Conservation (phyloP, 2,113 vertebrate genomes). For the Phocoena phocoena region DNA sequence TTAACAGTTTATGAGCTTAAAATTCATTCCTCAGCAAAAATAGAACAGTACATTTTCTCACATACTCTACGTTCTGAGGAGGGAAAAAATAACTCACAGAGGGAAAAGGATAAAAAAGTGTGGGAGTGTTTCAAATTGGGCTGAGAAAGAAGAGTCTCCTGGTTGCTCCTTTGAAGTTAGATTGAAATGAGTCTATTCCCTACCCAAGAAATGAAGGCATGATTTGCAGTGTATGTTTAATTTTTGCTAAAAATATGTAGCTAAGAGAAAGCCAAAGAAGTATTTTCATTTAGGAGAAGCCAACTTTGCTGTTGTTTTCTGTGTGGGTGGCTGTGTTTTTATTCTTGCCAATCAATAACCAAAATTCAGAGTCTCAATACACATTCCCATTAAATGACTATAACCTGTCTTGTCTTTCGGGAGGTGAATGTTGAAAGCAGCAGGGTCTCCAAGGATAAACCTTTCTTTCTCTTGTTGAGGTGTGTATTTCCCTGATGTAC, state of each 20-base stretch:
- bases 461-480: not conserved
- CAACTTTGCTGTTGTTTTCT: slow-evolving; percentile 66
- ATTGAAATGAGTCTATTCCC: slow-evolving; percentile 20
- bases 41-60: slow-evolving; percentile 64
- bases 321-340: slow-evolving; percentile 44
- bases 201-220: slow-evolving; percentile 7
- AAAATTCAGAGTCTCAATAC: slow-evolving; percentile 23
- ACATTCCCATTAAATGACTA: not conserved
- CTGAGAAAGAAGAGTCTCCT: slow-evolving; percentile 14
- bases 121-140: slow-evolving; percentile 52
- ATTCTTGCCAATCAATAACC: slow-evolving; percentile 58
- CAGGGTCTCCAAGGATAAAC: not conserved
- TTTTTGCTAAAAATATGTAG: slow-evolving; percentile 58
- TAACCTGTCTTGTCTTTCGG: not conserved
- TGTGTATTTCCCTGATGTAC: not conserved
- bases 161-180: slow-evolving; percentile 57
- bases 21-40: slow-evolving; percentile 56
- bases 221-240: slow-evolving; percentile 45
- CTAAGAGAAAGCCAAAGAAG: slow-evolving; percentile 65
- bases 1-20: slow-evolving; percentile 36
- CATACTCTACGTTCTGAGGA: slow-evolving; percentile 16
- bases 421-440: not conserved
- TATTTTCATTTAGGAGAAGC: slow-evolving; percentile 57
- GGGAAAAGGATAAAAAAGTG: slow-evolving; percentile 38
- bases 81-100: slow-evolving; percentile 54